Evolutionary conservation across 2,888 invertebrate species (phyloP).

Genomic region (Chrysopilus asiliformis): DNA sequence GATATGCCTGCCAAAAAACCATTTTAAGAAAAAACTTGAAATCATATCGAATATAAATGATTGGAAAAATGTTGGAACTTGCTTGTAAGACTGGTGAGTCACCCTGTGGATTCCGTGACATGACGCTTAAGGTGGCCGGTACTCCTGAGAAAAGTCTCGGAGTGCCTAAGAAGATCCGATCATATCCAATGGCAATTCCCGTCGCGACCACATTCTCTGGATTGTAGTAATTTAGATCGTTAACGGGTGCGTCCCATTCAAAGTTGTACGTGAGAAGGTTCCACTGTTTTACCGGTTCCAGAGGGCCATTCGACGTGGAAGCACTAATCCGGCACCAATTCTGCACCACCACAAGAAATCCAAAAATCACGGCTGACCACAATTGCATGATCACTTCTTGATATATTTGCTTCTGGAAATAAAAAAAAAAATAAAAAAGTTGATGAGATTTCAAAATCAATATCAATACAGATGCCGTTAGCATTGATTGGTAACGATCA

Average conservation of each 20-base stretch:
- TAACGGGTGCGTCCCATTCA: conserved; percentile 44
- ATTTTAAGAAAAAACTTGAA: neutral
- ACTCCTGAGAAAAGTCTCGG: conserved; percentile 64
- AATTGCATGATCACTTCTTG: neutral
- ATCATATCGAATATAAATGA: neutral
- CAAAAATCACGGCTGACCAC: neutral
- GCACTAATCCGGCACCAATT: neutral
- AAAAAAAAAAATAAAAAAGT: too few species aligned
- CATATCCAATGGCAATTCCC: conserved; percentile 57
- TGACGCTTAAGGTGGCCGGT: conserved; percentile 57
- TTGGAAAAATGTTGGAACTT: conserved; percentile 11
- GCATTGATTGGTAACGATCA: too few species aligned
- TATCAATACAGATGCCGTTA: too few species aligned
- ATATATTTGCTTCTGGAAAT: too few species aligned
- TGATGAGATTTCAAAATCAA: too few species aligned
- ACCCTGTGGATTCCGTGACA: conserved; percentile 50
- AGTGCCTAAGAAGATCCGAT: conserved; percentile 59
- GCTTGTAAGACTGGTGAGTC: conserved; percentile 58
- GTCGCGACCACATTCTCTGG: conserved; percentile 66
- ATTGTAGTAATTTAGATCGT: conserved; percentile 37
- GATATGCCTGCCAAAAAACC: conserved; percentile 43
- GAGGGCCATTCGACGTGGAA: conserved; percentile 16
- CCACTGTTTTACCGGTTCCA: conserved; percentile 59
- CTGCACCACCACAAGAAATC: neutral
- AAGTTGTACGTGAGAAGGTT: conserved; percentile 52